Evolutionary conservation across 2,797 vertebrate genomes (phyloP), one percentile per base, ranked within the genome.

Genomic region (Poecilia gillii): DNA sequence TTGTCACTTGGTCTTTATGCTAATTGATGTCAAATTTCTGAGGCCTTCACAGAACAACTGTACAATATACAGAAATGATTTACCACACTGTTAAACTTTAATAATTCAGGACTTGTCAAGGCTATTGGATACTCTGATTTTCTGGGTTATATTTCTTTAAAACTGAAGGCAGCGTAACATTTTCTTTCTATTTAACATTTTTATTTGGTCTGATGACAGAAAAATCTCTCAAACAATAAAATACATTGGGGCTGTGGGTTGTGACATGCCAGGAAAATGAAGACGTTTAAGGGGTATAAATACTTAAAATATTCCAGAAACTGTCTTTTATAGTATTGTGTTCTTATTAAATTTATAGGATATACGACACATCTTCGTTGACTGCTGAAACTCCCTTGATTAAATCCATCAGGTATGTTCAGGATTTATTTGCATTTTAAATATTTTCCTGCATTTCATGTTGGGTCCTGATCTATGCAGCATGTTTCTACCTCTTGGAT

Each of bases 321-420:
- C 23, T 43, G 39, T n/a, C 25, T 14, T 23, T 7, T 74, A 0
- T 72, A 53, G 84, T 46, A 28, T 57, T n/a, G 2, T 85, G 6
- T 20, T 36, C 41, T 13, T 86, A 59, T 73, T 85, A 46, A 7
- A 53, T 53, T 51, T 86, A 39, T 92, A 98, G 97, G 88, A 84
- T 98, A 85, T 98, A 96, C 9, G 96, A 98, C 90, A 97, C 96
- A 66, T 95, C 94, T 25, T 87, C 85, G 45, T 0, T 97, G 75
- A 84, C 91, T 0, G 18, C 91, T 0, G 8, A 82, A 0, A 74
- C 85, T 62, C 84, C 94, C 0, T 8, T 93, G 39, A 85, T 97
- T 80, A 94, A 85, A 11, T 91, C 93, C 2, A 74, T 97, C 90
- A 93, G 90, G 97, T 98, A 90, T 79, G 88, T 75, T 3, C 14